phyloP scores from a whole-genome alignment of 2,888 invertebrate species.

The Dasysyrphus tricinctus region DNA sequence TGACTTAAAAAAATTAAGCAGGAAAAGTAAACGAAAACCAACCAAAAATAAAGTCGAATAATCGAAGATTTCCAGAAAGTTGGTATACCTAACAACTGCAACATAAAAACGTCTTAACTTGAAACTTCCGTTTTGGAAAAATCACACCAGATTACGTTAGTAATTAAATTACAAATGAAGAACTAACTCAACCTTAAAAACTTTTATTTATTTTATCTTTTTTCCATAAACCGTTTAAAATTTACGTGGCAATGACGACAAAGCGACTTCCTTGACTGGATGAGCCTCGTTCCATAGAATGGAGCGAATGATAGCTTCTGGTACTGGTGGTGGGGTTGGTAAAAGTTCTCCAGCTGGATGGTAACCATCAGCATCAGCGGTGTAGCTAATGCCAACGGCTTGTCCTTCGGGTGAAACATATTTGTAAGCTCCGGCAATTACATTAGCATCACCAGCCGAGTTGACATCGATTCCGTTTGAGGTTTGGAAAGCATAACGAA shows the following conservation, averaged over 20 bases:
- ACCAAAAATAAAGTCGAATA: too few species aligned
- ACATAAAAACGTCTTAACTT: too few species aligned
- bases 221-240: background rate
- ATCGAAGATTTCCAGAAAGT: too few species aligned
- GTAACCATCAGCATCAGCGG: slow-evolving; percentile 86
- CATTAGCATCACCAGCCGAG: slow-evolving; percentile 84
- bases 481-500: slow-evolving; percentile 83
- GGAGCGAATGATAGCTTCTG: slow-evolving; percentile 84
- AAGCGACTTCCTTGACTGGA: slow-evolving; percentile 72
- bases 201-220: background rate
- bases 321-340: slow-evolving; percentile 85
- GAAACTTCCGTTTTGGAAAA: too few species aligned
- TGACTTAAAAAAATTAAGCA: too few species aligned
- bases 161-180: too few species aligned
- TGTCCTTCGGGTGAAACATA: slow-evolving; percentile 85
- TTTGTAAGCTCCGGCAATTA: slow-evolving; percentile 84
- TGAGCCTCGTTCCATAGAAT: slow-evolving; percentile 84
- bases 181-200: background rate
- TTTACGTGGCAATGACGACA: background rate
- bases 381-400: slow-evolving; percentile 82
- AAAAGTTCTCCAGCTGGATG: slow-evolving; percentile 82
- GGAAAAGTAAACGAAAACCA: too few species aligned
- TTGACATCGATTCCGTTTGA: slow-evolving; percentile 86
- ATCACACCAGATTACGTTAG: too few species aligned
- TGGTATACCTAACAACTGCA: too few species aligned